Base-by-base conservation (phyloP, 2,113 vertebrate species). In the Lepus timidus region DNA sequence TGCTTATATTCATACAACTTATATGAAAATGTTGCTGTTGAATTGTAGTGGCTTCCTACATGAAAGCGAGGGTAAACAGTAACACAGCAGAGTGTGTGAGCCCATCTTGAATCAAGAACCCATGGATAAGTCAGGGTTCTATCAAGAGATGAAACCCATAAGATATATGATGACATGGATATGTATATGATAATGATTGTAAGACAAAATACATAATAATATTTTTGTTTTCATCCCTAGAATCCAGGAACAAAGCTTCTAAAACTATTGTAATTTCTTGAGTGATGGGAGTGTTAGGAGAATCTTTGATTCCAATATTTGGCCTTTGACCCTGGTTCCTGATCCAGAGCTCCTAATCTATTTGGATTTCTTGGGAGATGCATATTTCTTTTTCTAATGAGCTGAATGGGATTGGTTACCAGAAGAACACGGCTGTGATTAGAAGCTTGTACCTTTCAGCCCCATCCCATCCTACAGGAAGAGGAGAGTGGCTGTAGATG, bases 1-100 rank as follows among this genome's bases (percentile, higher is more conserved):
- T 97, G 95, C 91, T 97, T 94, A 97, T 93, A 97, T 97, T 97
- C 86, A 89, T 79, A 95, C 92, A 92, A 93, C 68, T 97, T 94
- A 96, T 92, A 95, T 73, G 79, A 92, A 58, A 97, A 97, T 78
- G 76, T 96, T 98, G 96, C 96, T 97, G 95, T 85, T 71, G 93
- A 97, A 97, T 96, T 96, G 94, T 79, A 90, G 51, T 52, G 29
- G 93, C 91, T 78, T 62, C 71, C 92, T 97, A 65, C 91, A 27
- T 85, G 52, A 62, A 85, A 95, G 39, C 64, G 73, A 52, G 51
- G 73, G 89, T 86, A n/a, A 88, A 31, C 14, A 92, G 52, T 31
- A 25, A 85, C 31, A 13, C 9, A 19, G 88, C 29, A 61, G 10
- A 23, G 12, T 39, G 20, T 29, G 6, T 29, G 8, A 90, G 73